A percentile compares a stretch with the other conserved stretches of the same genome.
Evolutionary conservation across 2,113 vertebrate species (phyloP).

Genomic region (Pandion haliaetus): DNA sequence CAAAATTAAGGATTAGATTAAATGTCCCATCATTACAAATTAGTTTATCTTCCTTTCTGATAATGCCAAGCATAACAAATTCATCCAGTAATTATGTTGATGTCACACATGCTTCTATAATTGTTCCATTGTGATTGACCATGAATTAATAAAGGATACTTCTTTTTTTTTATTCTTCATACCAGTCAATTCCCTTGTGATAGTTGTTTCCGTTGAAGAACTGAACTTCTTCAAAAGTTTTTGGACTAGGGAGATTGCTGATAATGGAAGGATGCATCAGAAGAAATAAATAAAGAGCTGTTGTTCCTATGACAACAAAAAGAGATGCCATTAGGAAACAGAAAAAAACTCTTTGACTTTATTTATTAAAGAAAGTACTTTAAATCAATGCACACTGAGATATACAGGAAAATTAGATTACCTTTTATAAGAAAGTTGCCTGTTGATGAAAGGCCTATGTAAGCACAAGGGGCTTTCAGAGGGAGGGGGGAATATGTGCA

Average conservation of each 20-base stretch:
- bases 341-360: background rate
- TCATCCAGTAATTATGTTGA: slow-evolving; percentile 34
- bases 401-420: background rate
- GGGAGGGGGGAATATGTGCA: too few species aligned
- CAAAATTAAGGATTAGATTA: slow-evolving; percentile 58
- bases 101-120: slow-evolving; percentile 45
- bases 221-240: slow-evolving; percentile 97
- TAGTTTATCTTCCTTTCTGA: slow-evolving; percentile 44
- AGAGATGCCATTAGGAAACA: background rate
- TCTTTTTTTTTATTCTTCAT: slow-evolving; percentile 59
- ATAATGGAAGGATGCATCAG: slow-evolving; percentile 97
- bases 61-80: slow-evolving; percentile 43
- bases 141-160: slow-evolving; percentile 2
- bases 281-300: slow-evolving; percentile 97
- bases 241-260: slow-evolving; percentile 92
- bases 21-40: slow-evolving; percentile 38
- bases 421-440: background rate
- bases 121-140: slow-evolving; percentile 21
- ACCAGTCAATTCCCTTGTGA: slow-evolving; percentile 98
- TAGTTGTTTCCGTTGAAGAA: slow-evolving; percentile 99
- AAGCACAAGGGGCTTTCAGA: background rate
- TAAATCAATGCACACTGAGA: background rate
- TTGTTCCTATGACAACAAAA: slow-evolving; percentile 83
- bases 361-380: background rate
- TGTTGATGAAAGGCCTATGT: background rate